These are phyloP conservation scores for Oophaga pumilio DNA, from an alignment of 2,113 vertebrate genomes.

Conservation along the genomic window DNA sequence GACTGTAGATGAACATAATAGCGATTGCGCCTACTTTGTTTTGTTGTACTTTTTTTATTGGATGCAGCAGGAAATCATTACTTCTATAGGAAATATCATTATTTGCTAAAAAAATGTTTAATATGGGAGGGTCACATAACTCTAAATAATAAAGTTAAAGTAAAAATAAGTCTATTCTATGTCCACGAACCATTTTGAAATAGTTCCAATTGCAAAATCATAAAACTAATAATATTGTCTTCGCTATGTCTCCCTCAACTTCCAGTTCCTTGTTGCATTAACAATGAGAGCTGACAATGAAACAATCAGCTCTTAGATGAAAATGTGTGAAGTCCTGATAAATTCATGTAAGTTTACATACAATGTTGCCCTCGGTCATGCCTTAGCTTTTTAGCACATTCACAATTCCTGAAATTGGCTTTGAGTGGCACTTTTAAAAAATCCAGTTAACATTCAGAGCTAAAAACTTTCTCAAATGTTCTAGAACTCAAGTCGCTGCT, in stretches of 20 bases:
- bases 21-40: background rate
- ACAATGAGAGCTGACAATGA: conserved; percentile 39
- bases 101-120: background rate
- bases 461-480: conserved; percentile 67
- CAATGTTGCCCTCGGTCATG: conserved; percentile 15
- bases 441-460: conserved; percentile 22
- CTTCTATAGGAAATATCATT: background rate
- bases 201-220: background rate
- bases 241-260: conserved; percentile 1
- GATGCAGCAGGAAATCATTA: background rate
- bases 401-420: conserved; percentile 33
- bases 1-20: background rate
- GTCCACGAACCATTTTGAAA: background rate
- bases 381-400: conserved; percentile 22
- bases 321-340: conserved; percentile 45
- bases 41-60: background rate
- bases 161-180: background rate
- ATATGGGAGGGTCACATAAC: too few species aligned
- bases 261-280: conserved; percentile 43
- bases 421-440: conserved; percentile 47
- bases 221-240: conserved; percentile 1
- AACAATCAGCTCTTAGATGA: conserved; percentile 16
- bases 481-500: conserved; percentile 78
- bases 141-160: background rate
- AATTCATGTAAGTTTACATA: conserved; percentile 39